Evolutionary conservation across 2,797 vertebrate genomes (phyloP).

Genomic region (Graptemys geographica): DNA sequence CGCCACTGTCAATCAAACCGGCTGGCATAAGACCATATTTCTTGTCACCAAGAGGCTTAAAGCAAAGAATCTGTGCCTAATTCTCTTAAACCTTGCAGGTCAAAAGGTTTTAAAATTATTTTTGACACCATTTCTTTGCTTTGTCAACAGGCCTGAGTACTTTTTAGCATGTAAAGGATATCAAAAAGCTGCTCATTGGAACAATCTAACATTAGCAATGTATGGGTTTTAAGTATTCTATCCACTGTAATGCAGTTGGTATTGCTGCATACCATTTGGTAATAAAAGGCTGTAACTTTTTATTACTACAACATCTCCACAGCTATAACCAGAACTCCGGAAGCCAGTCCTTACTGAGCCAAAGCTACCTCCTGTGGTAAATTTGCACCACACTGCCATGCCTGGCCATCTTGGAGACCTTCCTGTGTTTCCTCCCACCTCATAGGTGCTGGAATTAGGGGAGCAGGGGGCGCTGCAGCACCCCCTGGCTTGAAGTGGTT

Average conservation of each 20-base stretch:
- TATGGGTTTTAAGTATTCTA: slow-evolving; percentile 68
- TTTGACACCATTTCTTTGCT: slow-evolving; percentile 91
- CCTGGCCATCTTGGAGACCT: accelerated
- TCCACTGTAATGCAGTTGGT: not conserved
- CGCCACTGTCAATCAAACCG: slow-evolving; percentile 89
- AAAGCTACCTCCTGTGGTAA: not conserved
- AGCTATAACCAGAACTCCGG: not conserved
- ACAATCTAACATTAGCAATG: slow-evolving; percentile 70
- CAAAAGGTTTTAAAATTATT: slow-evolving; percentile 96
- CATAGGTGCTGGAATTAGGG: too few species aligned
- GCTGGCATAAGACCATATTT: slow-evolving; percentile 88
- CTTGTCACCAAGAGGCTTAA: slow-evolving; percentile 96
- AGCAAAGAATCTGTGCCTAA: slow-evolving; percentile 92
- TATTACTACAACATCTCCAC: slow-evolving; percentile 5
- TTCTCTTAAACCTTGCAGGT: slow-evolving; percentile 93
- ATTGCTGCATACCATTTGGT: not conserved
- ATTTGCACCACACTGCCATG: accelerated
- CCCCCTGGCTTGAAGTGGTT: too few species aligned
- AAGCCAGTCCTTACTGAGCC: not conserved
- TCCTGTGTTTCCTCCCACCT: not conserved
- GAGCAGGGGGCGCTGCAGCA: too few species aligned
- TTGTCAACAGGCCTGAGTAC: slow-evolving; percentile 88
- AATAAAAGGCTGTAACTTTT: not conserved
- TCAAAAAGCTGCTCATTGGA: slow-evolving; percentile 75
- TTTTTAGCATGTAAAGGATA: slow-evolving; percentile 85